Evolutionary conservation across 2,888 invertebrate species (phyloP), one percentile per base, ranked within the genome.

Genomic region (Steinernema carpocapsae): DNA sequence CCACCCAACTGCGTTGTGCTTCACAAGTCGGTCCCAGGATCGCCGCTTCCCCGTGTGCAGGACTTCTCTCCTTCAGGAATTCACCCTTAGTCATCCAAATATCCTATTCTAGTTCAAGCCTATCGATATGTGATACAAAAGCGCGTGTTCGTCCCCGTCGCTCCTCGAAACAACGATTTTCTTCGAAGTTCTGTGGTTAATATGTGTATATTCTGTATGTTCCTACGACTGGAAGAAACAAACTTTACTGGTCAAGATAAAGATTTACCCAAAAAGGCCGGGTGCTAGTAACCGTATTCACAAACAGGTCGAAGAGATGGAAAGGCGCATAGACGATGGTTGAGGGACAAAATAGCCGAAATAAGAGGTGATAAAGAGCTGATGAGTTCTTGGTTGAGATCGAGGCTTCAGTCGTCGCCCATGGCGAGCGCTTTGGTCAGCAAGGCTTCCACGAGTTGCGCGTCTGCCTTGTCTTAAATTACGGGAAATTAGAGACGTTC

Each of bases 71-170:
- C n/a, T n/a, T n/a, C n/a, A n/a, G n/a, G n/a, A n/a, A 22, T 56
- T 56, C 56, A 43, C 56, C 56, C 6, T 56, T 56, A 24, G 56
- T 24, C 56, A 10, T 14, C 19, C 51, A 56, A 56, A 56, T 24
- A 56, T 24, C 51, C 17, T 12, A 26, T 19, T 19, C 56, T 56
- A 56, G 56, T 56, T 56, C 56, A 56, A 56, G 2, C 24, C n/a
- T n/a, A n/a, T n/a, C 56, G 56, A 56, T 24, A 56, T 56, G 56
- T 56, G 56, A 56, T 56, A 56, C 22, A 48, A 48, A 6, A 51
- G 6, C 51, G n/a, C 12, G 51, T 6, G 51, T 19, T n/a, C 12
- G 48, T 17, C 48, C 48, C 19, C 48, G n/a, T n/a, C 48, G n/a
- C n/a, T n/a, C n/a, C n/a, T n/a, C n/a, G n/a, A n/a, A n/a, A n/a